Percentiles rank a stretch among this genome's conserved stretches.
Evolutionary conservation across 2,888 invertebrate genomes (phyloP).

Genomic region (Agrochola lychnidis): DNA sequence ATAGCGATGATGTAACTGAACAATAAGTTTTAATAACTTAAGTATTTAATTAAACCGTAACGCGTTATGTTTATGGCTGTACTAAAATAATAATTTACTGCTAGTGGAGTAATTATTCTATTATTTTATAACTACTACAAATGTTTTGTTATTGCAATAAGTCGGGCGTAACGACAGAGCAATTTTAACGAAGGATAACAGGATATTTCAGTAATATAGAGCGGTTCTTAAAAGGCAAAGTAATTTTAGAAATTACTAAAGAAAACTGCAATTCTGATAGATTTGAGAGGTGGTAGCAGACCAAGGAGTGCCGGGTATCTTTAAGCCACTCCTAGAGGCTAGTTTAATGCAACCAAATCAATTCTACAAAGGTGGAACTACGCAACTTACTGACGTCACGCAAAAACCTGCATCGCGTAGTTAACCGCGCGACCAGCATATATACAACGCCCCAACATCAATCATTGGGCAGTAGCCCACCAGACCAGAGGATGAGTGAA

Average conservation of each 20-base stretch:
- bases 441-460: no score
- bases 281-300: neutral
- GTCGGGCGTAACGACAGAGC: slow-evolving; percentile 25
- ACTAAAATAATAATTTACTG: slow-evolving; percentile 45
- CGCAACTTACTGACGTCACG: no score
- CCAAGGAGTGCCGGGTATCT: neutral
- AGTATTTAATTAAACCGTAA: slow-evolving; percentile 34
- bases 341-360: no score
- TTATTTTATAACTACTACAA: slow-evolving; percentile 37
- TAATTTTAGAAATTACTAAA: neutral
- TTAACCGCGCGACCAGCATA: no score
- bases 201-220: slow-evolving; percentile 19
- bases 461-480: no score
- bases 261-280: neutral
- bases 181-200: slow-evolving; percentile 47
- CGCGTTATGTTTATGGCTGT: slow-evolving; percentile 35
- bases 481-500: no score
- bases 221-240: slow-evolving; percentile 1
- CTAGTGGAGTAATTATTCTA: slow-evolving; percentile 43
- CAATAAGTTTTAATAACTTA: slow-evolving; percentile 44
- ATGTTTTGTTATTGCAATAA: slow-evolving; percentile 29
- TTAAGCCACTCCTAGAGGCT: neutral
- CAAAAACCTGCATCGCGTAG: no score
- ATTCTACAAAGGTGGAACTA: no score
- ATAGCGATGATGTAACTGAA: slow-evolving; percentile 23